Conservation (phyloP, 2,113 vertebrate species). For the Prietella phreatophila region DNA sequence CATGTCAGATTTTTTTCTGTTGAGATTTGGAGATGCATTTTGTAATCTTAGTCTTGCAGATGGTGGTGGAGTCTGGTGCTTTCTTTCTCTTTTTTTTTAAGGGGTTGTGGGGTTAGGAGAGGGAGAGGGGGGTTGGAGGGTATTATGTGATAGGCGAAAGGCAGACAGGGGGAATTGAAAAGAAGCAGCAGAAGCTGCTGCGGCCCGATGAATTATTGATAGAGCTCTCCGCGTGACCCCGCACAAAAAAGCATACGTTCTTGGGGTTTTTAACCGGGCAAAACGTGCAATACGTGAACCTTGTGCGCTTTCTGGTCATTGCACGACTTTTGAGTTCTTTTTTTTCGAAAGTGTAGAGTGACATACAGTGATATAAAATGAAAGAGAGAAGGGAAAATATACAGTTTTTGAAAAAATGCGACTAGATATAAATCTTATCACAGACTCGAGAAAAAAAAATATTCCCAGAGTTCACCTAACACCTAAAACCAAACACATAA, state of each 20-base stretch:
- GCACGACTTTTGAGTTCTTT: neutral
- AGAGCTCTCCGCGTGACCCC: slow-evolving; percentile 71
- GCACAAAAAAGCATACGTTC: slow-evolving; percentile 62
- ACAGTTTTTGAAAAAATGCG: neutral
- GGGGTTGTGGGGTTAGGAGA: slow-evolving; percentile 60
- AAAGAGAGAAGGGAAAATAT: neutral
- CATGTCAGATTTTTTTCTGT: neutral
- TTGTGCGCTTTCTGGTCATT: neutral
- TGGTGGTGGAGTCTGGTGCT: slow-evolving; percentile 48
- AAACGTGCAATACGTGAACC: slow-evolving; percentile 39
- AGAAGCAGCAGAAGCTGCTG: slow-evolving; percentile 75
- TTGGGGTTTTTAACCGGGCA: slow-evolving; percentile 68
- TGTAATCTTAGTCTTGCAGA: slow-evolving; percentile 43
- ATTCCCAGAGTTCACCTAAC: neutral
- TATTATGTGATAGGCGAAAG: slow-evolving; percentile 73
- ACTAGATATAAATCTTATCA: neutral
- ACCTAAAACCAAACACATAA: neutral
- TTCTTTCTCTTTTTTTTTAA: neutral
- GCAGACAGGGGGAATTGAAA: slow-evolving; percentile 66
- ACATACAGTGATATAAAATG: neutral
- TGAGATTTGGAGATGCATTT: slow-evolving; percentile 11
- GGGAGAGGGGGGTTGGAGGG: slow-evolving; percentile 69
- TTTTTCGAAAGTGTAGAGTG: too few species aligned
- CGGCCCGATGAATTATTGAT: slow-evolving; percentile 76
- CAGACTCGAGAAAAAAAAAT: neutral